Base-by-base conservation (phyloP, 2,797 vertebrate species). In the Falco cherrug region DNA sequence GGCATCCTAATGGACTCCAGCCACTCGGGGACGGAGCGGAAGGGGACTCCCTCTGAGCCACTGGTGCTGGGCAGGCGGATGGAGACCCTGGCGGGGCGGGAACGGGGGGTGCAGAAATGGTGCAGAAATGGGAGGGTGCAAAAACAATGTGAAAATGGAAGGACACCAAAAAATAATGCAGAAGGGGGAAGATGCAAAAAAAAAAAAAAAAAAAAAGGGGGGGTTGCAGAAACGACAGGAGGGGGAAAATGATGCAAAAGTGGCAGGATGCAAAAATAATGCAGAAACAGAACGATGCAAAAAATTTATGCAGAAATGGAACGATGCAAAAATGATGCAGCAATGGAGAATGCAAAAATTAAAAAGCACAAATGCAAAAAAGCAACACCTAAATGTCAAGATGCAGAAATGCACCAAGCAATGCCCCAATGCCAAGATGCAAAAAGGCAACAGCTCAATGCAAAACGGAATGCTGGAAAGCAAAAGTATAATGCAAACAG, bases 1-100 rank as follows among this genome's bases (percentile, higher is more conserved):
- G 98, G 98, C 99, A 99, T 99, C 93, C 99, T 99, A 98, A 99
- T 99, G 96, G 99, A 99, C 77, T 99, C 99, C 87, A 99, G 98
- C 99, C 99, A 99, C 97, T 99, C 99, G 0, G 99, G 96, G 83
- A 99, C 99, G 0, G 99, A 99, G 87, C 98, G 98, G 98, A 99
- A 99, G 71, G 98, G 98, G 95, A 98, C 97, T 1, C 99, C 98
- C 88, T 99, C 99, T 0, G 98, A 98, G 93, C 99, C 99, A 0
- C 99, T 99, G 97, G 99, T 99, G 98, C 99, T 99, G 93, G 99
- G 99, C 90, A 99, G 97, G 50, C 99, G 99, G 98, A 99, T 99
- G 96, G 99, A 99, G 69, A 99, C 98, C 3, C 99, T 99, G 98
- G 4, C 31, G 10, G 4, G 50, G 28, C 0, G 0, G 24, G 3